Evolutionary conservation across 2,797 vertebrate species (phyloP), one percentile per base, ranked within the genome.

Genomic region (Coregonus sp.): DNA sequence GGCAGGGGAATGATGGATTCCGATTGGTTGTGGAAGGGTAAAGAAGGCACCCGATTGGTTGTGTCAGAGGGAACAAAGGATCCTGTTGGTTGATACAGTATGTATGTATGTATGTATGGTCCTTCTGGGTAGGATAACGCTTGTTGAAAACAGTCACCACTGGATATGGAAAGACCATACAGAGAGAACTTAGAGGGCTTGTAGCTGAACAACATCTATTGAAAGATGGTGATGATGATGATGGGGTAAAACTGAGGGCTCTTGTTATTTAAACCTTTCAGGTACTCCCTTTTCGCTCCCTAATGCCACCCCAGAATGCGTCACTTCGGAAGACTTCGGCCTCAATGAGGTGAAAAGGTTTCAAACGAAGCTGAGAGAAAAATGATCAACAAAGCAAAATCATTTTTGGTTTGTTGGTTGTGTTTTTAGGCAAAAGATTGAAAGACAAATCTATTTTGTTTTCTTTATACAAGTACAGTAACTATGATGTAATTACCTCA

Each of bases 401-500:
- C 40, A 47, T 47, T 12, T 47, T 47, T 47, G 40, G 40, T 47
- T 47, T 47, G 40, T 80, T 3, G 20, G 76, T 83, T 86, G 83
- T 82, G 83, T 86, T 90, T 91, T 85, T 84, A 82, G 79, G 79
- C 85, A 80, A 80, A 82, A 67, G 82, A 4, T 35, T 4, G 0
- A 83, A 88, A 33, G 31, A 33, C 31, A 33, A 33, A 83, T 91
- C 83, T 90, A 86, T 91, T 85, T 89, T 47, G 40, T 47, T 88
- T 91, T 85, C 86, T 92, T 93, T 93, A 87, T 92, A 92, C 81
- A 91, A 92, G 85, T 87, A 92, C 82, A 89, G 83, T 81, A 85
- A 86, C 59, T 63, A 61, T 88, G 86, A 86, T 94, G 93, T 93
- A 92, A 92, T 94, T 94, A 94, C 93, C 94, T 94, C 93, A 94